phyloP scores from a whole-genome alignment of 2,797 vertebrate genomes.

The Poeciliopsis paucimaculata region DNA sequence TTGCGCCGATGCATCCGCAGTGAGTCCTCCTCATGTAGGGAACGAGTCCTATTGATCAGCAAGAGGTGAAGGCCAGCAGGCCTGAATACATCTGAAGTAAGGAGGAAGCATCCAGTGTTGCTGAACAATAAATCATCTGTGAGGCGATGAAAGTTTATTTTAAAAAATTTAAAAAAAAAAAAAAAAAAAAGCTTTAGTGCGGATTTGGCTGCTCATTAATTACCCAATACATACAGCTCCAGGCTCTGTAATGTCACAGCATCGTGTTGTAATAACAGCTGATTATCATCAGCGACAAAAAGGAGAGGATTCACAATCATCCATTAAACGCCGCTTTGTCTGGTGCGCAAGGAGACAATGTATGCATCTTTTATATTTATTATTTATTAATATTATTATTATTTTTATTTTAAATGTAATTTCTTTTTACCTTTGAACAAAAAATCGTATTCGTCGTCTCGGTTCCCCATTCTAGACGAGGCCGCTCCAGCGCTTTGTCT shows the following conservation, averaged over 20 bases:
- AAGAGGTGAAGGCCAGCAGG: slow-evolving; percentile 45
- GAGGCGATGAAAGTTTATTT: slow-evolving; percentile 62
- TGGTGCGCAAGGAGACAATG: slow-evolving; percentile 40
- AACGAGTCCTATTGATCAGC: slow-evolving; percentile 49
- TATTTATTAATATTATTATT: slow-evolving; percentile 17
- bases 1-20: slow-evolving; percentile 18
- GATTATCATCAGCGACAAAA: slow-evolving; percentile 39
- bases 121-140: slow-evolving; percentile 10
- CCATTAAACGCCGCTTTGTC: slow-evolving; percentile 32
- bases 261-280: slow-evolving; percentile 58
- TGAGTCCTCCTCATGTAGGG: slow-evolving; percentile 11
- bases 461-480: slow-evolving; percentile 85
- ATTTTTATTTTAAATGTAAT: slow-evolving; percentile 48
- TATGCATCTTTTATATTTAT: slow-evolving; percentile 53
- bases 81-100: slow-evolving; percentile 36
- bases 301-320: slow-evolving; percentile 16
- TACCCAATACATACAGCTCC: slow-evolving; percentile 63
- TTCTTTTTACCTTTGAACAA: slow-evolving; percentile 85
- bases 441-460: slow-evolving; percentile 89
- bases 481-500: slow-evolving; percentile 69
- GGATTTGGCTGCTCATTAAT: slow-evolving; percentile 57
- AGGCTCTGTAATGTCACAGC: slow-evolving; percentile 60
- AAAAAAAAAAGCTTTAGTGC: slow-evolving; percentile 12
- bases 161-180: not conserved
- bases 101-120: slow-evolving; percentile 23